phyloP scores from a whole-genome alignment of 2,113 vertebrate species.

The Pseudolaguvia tuberculata region DNA sequence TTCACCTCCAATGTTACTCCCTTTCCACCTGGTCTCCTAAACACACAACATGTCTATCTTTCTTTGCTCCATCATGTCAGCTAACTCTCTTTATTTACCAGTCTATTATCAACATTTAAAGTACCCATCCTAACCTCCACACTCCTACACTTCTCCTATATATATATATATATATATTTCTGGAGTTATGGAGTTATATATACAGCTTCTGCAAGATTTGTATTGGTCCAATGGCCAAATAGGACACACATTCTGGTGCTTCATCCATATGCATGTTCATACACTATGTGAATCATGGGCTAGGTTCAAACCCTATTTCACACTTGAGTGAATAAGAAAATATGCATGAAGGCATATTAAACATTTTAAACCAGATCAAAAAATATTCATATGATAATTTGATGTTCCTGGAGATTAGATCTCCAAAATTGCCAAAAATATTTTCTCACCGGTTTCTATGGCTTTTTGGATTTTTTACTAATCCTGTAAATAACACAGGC shows the following conservation, averaged over 20 bases:
- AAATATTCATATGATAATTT: background rate
- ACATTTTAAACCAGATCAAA: conserved; percentile 6
- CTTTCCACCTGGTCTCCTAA: no score
- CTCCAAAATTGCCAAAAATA: background rate
- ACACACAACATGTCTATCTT: no score
- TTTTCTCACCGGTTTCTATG: background rate
- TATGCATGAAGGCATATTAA: conserved; percentile 26
- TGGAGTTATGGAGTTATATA: conserved; percentile 2
- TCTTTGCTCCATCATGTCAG: no score
- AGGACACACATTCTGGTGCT: conserved; percentile 31
- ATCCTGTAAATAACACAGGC: background rate
- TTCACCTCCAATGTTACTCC: no score
- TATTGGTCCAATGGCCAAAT: conserved; percentile 35
- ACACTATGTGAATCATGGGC: conserved; percentile 21
- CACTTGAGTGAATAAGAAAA: conserved; percentile 13
- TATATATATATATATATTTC: no score
- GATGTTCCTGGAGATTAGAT: conserved; percentile 3
- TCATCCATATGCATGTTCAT: conserved; percentile 14
- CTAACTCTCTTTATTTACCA: no score
- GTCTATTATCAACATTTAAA: no score
- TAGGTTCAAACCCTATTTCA: conserved; percentile 32
- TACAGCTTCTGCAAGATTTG: conserved; percentile 19
- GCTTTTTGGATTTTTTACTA: background rate
- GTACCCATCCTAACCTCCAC: no score
- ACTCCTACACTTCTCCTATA: no score